Conservation (phyloP, 2,113 vertebrate species). For the Ctenodactylus gundi region DNA sequence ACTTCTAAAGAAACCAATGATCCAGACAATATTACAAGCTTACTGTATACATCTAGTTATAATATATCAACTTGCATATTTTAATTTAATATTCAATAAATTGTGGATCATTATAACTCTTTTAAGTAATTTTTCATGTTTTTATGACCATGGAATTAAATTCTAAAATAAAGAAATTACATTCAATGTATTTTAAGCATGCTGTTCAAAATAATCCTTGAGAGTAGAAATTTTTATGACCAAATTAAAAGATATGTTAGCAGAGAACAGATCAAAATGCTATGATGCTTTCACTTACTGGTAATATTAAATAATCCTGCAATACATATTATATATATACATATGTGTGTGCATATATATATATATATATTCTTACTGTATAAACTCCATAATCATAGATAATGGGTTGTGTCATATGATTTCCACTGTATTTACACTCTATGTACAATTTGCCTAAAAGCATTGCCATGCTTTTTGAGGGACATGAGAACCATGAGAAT, state of each 20-base stretch:
- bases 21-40: slow-evolving; percentile 11
- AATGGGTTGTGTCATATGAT: background rate
- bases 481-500: no score
- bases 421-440: background rate
- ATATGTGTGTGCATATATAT: no score
- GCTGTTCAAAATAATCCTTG: slow-evolving; percentile 7
- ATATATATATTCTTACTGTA: background rate
- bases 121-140: slow-evolving; percentile 6
- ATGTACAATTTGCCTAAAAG: background rate
- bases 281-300: background rate
- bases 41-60: slow-evolving; percentile 27
- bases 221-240: background rate
- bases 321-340: background rate
- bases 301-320: background rate
- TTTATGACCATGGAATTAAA: background rate
- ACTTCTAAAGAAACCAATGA: slow-evolving; percentile 18
- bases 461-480: background rate
- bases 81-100: slow-evolving; percentile 40
- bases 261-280: background rate
- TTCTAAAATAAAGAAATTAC: slow-evolving; percentile 41
- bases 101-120: background rate
- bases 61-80: slow-evolving; percentile 34
- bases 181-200: background rate
- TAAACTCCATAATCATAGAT: background rate
- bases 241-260: background rate